Percentiles rank a stretch among this genome's conserved stretches.
Evolutionary conservation across 2,888 invertebrate species (phyloP).

Genomic region (Zeuzera pyrina): DNA sequence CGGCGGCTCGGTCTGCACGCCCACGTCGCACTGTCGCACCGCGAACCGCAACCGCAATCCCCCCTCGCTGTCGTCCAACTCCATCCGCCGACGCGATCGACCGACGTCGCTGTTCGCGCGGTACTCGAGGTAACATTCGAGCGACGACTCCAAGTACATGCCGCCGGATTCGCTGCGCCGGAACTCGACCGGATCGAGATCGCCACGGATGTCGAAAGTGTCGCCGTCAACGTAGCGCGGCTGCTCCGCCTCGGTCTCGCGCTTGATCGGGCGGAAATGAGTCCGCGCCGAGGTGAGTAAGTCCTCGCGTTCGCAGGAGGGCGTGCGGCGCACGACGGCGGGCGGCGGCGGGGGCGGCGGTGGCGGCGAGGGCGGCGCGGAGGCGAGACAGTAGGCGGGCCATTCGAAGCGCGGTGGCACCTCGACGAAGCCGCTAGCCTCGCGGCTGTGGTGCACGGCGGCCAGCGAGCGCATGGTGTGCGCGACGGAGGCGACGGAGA

Average conservation of each 20-base stretch:
- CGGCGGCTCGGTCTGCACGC: constrained; percentile 40
- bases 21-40: constrained; percentile 48
- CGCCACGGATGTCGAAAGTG: constrained; percentile 78
- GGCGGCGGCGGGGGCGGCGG: constrained; percentile 17
- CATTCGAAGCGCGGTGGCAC: constrained; percentile 69
- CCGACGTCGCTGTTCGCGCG: constrained; percentile 50
- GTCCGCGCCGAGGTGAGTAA: constrained; percentile 83
- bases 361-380: constrained; percentile 49
- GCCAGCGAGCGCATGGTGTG: constrained; percentile 65
- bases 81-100: constrained; percentile 48
- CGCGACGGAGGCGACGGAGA: constrained; percentile 48
- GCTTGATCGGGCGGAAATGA: constrained; percentile 87
- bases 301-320: constrained; percentile 77
- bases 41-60: constrained; percentile 80
- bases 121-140: constrained; percentile 69
- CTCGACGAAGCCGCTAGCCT: constrained; percentile 75
- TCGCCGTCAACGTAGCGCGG: constrained; percentile 78
- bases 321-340: constrained; percentile 53
- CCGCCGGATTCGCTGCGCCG: constrained; percentile 78
- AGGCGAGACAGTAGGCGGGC: constrained; percentile 83
- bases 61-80: constrained; percentile 44
- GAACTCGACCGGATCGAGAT: constrained; percentile 77
- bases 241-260: constrained; percentile 47
- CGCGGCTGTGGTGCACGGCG: constrained; percentile 75
- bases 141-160: constrained; percentile 68